Evolutionary conservation across 2,888 invertebrate species (phyloP), one percentile per base, ranked within the genome.

Genomic region (Dolomedes plantarius): DNA sequence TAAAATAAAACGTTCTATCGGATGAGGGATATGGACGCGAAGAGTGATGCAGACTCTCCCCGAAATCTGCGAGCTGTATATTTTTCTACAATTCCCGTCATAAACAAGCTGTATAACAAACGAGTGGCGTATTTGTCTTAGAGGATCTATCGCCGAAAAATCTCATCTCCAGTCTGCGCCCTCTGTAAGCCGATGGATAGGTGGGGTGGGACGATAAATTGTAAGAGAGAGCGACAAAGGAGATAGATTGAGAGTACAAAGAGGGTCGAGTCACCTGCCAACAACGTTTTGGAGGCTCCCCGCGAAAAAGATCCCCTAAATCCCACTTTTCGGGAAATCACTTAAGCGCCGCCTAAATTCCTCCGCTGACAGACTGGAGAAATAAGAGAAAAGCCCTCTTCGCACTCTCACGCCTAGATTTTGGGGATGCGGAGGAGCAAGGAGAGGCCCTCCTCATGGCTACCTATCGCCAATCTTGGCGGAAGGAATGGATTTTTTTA

Each of bases 311-410:
- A 73, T 75, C 85, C 79, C 41, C 85, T 79, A 78, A 78, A 79
- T 86, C 85, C 85, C 85, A 79, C 85, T 86, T 79, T 78, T 79
- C 85, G 78, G 68, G 85, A 79, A 86, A 86, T 86, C 85, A 86
- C 85, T 86, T 86, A 86, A 86, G 85, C 85, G 79, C 78, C 78
- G 85, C 74, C 78, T 73, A 86, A 79, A 86, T 86, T 86, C 85
- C 85, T 74, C 79, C 41, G 85, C 78, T 79, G 85, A 86, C 85
- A 86, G 85, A 86, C 79, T 86, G 85, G 85, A 86, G 85, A 86
- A 86, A 86, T 86, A 86, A 86, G 74, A 86, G 85, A 27, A 68
- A 56, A 36, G 46, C 62, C 28, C 41, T 62, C 74, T 69, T 67
- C 81, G 75, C 81, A 62, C 69, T 36, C 71, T 46, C 72, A 16